These are phyloP conservation scores for Fragum fragum DNA, from an alignment of 2,888 invertebrate species.

Conservation along the genomic window DNA sequence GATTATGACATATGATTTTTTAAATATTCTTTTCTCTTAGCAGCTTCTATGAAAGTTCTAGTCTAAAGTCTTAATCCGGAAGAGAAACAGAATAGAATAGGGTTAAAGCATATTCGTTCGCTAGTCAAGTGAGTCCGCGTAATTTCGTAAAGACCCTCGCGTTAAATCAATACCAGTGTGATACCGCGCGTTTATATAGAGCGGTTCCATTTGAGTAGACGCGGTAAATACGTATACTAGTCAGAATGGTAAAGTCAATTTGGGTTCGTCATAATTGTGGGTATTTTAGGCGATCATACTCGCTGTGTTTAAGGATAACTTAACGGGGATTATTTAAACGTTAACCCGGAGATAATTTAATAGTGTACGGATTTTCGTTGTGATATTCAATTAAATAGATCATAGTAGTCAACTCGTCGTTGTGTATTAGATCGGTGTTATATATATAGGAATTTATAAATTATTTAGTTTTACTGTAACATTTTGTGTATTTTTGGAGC, in stretches of 20 bases:
- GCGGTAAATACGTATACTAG: background rate
- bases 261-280: slow-evolving; percentile 9
- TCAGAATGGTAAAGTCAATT: slow-evolving; percentile 18
- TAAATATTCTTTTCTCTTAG: no score
- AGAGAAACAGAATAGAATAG: no score
- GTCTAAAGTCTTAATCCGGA: no score
- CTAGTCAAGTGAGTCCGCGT: background rate
- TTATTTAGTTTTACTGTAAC: no score
- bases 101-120: no score
- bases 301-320: slow-evolving; percentile 21
- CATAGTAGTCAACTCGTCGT: background rate
- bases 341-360: background rate
- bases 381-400: slow-evolving; percentile 12
- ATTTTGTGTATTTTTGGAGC: no score
- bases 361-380: slow-evolving; percentile 1
- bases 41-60: no score
- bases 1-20: no score
- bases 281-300: slow-evolving; percentile 7
- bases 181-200: slow-evolving; percentile 13
- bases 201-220: slow-evolving; percentile 26
- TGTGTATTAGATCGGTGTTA: background rate
- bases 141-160: slow-evolving; percentile 11
- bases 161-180: slow-evolving; percentile 18
- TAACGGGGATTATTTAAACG: slow-evolving; percentile 10
- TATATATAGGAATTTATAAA: no score